Evolutionary conservation across 2,797 vertebrate genomes (phyloP), one percentile per base, ranked within the genome.

Genomic region (Rhodeus uyekii): DNA sequence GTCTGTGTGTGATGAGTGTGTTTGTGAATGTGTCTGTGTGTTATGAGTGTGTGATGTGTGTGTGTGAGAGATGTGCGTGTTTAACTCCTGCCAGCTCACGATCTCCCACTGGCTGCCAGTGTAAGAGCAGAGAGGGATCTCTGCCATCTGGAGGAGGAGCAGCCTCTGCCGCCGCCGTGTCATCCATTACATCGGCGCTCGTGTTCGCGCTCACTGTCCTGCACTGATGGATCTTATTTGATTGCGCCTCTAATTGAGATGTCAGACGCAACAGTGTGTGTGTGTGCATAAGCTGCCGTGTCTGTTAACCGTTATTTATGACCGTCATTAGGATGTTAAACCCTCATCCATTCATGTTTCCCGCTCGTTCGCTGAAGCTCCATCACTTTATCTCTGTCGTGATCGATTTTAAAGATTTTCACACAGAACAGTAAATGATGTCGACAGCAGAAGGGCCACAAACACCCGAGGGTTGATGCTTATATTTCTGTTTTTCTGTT

Each of bases 301-400:
- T 91, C 88, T 90, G 93, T 94, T 94, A 95, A 94, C 90, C 82
- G 88, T 94, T 95, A 95, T 95, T 94, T 95, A 95, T 94, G 92
- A 93, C 89, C 88, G 91, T 95, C 94, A 94, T 95, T 95, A 94
- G 91, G 90, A 91, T 92, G 91, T 86, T 83, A 92, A 93, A 93
- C 91, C 90, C 87, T 81, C 92, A 94, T 95, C 93, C 93, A 93
- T 95, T 95, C 93, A 93, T 82, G 53, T 60, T 78, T 84, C 71
- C 79, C 2, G 18, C 67, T 76, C 55, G 67, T 80, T 86, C 67
- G 69, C 34, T 32, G 46, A 82, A 60, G 42, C 63, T n/a, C 76
- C 13, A 61, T 73, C 74, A 55, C 81, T 72, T 76, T 42, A 65
- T 60, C 53, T 75, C 53, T 75, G 73, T 75, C 73, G 22, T 3